Percentiles rank a stretch among this genome's conserved stretches.
phyloP scores from a whole-genome alignment of 2,888 invertebrate genomes.

The Microctonus hyperodae region DNA sequence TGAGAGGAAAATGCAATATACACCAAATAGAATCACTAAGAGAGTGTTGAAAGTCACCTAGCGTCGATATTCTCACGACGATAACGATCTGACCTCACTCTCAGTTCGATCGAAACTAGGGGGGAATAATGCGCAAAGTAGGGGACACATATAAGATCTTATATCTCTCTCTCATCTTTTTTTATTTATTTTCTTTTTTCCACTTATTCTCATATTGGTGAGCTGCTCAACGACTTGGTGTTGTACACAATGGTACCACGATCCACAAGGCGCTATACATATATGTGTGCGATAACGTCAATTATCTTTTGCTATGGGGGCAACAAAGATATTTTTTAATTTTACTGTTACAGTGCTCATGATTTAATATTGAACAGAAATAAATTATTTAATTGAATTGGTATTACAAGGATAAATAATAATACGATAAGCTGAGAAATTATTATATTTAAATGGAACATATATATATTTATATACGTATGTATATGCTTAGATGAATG shows the following conservation, averaged over 20 bases:
- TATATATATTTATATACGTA: not conserved
- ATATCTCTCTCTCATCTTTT: not conserved
- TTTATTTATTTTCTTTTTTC: not conserved
- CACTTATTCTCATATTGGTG: slow-evolving; percentile 4
- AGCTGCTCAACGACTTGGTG: slow-evolving; percentile 30
- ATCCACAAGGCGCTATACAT: slow-evolving; percentile 16
- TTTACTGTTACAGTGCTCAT: not conserved
- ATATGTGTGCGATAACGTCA: slow-evolving; percentile 37
- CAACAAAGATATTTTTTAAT: slow-evolving; percentile 7
- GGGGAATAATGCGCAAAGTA: slow-evolving; percentile 17
- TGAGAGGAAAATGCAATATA: not conserved
- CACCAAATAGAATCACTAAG: not conserved
- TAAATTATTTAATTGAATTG: not conserved
- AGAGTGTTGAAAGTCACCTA: slow-evolving; percentile 20
- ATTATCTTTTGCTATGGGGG: slow-evolving; percentile 30
- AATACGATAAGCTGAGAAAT: too few relatives aligned
- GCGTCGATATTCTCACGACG: slow-evolving; percentile 43
- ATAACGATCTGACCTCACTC: slow-evolving; percentile 51
- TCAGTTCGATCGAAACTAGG: slow-evolving; percentile 38
- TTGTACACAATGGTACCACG: slow-evolving; percentile 37
- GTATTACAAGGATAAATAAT: too few relatives aligned
- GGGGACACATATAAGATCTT: slow-evolving; percentile 7
- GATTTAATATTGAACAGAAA: not conserved
- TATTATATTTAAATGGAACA: not conserved
- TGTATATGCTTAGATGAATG: not conserved